Evolutionary conservation across 2,888 invertebrate species (phyloP), one percentile per base, ranked within the genome.

Genomic region (Sepiola atlantica): DNA sequence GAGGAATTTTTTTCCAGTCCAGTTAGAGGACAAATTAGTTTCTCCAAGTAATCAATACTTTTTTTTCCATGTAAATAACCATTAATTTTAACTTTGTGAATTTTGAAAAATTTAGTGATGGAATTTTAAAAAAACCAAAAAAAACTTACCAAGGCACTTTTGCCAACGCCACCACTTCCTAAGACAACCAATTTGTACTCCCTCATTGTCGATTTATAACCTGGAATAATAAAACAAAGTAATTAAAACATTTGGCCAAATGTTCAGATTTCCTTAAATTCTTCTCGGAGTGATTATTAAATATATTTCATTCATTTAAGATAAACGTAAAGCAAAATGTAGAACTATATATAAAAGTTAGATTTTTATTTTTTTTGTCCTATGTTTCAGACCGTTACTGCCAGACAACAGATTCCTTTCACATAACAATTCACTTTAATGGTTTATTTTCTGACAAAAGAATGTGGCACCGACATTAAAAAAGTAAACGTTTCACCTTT

Each of bases 181-280:
- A 99, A 98, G 97, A 99, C 99, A 96, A 99, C 99, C 98, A 99
- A 99, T 98, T 99, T 99, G 98, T 99, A 99, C 98, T 99, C 99
- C 98, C 99, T 98, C 99, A 99, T 99, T 32, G 93, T 61, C 32
- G 93, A 93, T 55, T 61, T 93, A 93, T 92, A 92, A 55, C 92
- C 92, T 92, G 8, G 2, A 55, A 92, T 55, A 54, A 92, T n/a
- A n/a, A 45, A 57, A 21, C 20, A 57, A 57, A 57, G 16, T 24
- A 21, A 57, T 20, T 21, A 57, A 57, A 57, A 57, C 6, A 57
- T n/a, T n/a, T 57, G 21, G 6, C 0, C 20, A 57, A 57, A 57
- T 6, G 20, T 24, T 57, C 6, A 57, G 3, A 57, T 20, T 20
- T 24, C 20, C 24, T 57, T 57, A 57, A 45, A 45, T 45, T 45